These are phyloP conservation scores for Percopsis transmontana DNA, from an alignment of 2,113 vertebrate genomes.

Conservation along the genomic window DNA sequence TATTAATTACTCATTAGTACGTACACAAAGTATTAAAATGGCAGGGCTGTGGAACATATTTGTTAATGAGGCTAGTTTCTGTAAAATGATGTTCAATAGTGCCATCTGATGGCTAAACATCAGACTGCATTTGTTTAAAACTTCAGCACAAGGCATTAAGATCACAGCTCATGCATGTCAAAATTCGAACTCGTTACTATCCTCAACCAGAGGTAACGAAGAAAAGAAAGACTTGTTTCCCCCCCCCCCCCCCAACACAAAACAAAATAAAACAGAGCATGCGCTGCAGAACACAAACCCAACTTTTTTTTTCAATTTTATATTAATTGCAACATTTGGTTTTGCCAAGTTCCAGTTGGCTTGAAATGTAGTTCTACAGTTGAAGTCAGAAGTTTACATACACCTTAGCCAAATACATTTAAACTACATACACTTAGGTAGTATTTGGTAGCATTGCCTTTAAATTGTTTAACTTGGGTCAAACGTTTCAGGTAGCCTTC, in stretches of 20 bases:
- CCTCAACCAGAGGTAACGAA: background rate
- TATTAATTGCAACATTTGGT: background rate
- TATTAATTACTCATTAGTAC: slow-evolving; percentile 5
- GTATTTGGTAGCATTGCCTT: too few species aligned
- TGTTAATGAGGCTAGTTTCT: background rate
- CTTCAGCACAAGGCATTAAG: background rate
- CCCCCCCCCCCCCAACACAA: too few species aligned
- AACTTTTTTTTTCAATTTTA: background rate
- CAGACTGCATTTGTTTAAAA: slow-evolving; percentile 20
- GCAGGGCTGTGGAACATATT: slow-evolving; percentile 1
- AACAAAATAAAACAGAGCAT: slow-evolving; percentile 9
- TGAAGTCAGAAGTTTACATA: too few species aligned
- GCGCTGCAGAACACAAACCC: slow-evolving; percentile 12
- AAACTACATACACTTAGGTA: too few species aligned
- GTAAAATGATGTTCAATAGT: slow-evolving; percentile 17
- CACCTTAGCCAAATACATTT: too few species aligned
- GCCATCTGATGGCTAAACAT: slow-evolving; percentile 53
- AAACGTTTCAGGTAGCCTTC: too few species aligned
- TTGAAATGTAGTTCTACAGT: background rate
- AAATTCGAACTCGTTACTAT: slow-evolving; percentile 1
- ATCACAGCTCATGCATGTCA: slow-evolving; percentile 3
- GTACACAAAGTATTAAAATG: slow-evolving; percentile 16
- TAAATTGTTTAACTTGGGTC: too few species aligned
- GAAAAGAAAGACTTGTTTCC: too few species aligned
- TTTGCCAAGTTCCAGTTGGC: slow-evolving; percentile 13